These are phyloP conservation scores for Scaptomyza cyrtandrae DNA, from an alignment of 2,888 invertebrate species.

Conservation along the genomic window DNA sequence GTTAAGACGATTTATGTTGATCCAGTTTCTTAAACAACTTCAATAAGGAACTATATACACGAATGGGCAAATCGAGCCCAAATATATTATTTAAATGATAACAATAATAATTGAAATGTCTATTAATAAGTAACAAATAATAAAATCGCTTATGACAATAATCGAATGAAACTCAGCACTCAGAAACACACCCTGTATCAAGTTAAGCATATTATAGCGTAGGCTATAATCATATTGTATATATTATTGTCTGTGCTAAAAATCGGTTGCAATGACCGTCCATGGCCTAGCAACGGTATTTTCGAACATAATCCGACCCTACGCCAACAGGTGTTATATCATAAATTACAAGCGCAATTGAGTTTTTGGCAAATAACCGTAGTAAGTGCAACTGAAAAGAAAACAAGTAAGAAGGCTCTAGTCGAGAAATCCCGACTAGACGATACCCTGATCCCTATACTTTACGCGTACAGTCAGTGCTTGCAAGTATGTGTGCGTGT, in stretches of 20 bases:
- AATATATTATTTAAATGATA: too few species aligned
- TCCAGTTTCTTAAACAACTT: too few species aligned
- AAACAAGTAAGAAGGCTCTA: too few species aligned
- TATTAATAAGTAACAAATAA: neutral
- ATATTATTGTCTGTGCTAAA: neutral
- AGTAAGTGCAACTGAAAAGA: neutral
- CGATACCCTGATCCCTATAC: too few species aligned
- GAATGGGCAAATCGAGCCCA: too few species aligned
- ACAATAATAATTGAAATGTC: too few species aligned
- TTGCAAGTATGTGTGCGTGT: too few species aligned
- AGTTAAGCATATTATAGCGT: conserved; percentile 8
- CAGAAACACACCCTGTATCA: neutral
- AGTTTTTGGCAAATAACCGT: conserved; percentile 71
- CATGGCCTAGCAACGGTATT: conserved; percentile 60
- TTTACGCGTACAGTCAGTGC: too few species aligned
- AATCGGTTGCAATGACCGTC: conserved; percentile 65
- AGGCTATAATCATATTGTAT: conserved; percentile 7
- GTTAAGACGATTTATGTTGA: too few species aligned
- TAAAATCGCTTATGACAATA: too few species aligned
- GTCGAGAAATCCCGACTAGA: too few species aligned
- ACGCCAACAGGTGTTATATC: conserved; percentile 55
- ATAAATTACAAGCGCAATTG: conserved; percentile 69
- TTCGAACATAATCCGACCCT: conserved; percentile 30
- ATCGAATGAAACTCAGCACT: neutral
- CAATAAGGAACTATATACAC: too few species aligned